phyloP scores from a whole-genome alignment of 2,797 vertebrate genomes.

The Enteromius afrohamiltoni region DNA sequence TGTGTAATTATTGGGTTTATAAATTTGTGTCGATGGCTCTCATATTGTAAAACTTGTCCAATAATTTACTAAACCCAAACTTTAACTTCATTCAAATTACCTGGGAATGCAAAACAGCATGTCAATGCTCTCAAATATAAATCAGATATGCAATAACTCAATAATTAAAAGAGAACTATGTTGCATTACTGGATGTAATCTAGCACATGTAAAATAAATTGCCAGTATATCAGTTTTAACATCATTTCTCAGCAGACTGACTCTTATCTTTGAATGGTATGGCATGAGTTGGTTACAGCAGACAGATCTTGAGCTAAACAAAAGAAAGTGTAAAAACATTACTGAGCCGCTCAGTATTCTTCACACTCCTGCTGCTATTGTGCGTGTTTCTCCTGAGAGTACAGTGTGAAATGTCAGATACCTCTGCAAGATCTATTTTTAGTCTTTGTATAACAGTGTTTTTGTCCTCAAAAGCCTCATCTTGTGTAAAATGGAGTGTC shows the following conservation, averaged over 20 bases:
- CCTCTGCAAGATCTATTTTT: conserved; percentile 30
- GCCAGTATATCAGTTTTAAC: not conserved
- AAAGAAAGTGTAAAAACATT: not conserved
- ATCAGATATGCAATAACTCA: not conserved
- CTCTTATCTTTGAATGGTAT: not conserved
- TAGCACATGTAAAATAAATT: not conserved
- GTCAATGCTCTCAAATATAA: not conserved
- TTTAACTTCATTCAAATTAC: not conserved
- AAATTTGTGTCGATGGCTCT: not conserved
- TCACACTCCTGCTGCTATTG: conserved; percentile 5
- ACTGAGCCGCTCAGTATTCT: not conserved
- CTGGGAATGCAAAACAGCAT: not conserved
- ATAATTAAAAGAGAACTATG: not conserved
- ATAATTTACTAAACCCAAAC: too few relatives aligned
- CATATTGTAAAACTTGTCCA: not conserved
- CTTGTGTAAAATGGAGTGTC: conserved; percentile 36
- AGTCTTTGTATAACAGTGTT: not conserved
- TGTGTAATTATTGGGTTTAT: not conserved
- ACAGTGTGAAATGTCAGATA: conserved; percentile 15
- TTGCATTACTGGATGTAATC: not conserved
- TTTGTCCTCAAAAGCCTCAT: conserved; percentile 21
- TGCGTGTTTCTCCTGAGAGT: not conserved
- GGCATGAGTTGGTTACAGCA: not conserved
- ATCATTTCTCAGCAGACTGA: not conserved
- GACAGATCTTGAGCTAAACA: not conserved